A percentile compares a stretch with the other conserved stretches of the same genome.
These are phyloP conservation scores for Styela plicata DNA, from an alignment of 23 tunicate genomes.

Conservation along the genomic window DNA sequence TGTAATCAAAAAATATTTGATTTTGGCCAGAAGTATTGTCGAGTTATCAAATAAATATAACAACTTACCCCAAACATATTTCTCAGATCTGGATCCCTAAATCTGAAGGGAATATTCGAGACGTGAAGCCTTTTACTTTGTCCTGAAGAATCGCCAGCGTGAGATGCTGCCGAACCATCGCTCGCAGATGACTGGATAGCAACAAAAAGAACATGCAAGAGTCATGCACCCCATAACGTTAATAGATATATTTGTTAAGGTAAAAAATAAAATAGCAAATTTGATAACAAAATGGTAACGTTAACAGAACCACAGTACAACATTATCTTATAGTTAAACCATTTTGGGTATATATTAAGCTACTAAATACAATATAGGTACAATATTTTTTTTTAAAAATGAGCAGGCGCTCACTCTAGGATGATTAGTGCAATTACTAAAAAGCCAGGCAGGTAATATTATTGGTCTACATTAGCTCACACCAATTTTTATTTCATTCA, in stretches of 20 bases:
- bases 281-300: not conserved
- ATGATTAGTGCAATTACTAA: constrained; percentile 40
- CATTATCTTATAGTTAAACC: too few species aligned
- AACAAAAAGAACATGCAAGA: constrained; percentile 5
- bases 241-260: not conserved
- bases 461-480: constrained; percentile 17
- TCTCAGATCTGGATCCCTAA: constrained; percentile 90
- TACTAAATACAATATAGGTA: too few species aligned
- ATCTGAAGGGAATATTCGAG: constrained; percentile 98
- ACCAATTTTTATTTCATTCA: constrained; percentile 2
- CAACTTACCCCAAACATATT: constrained; percentile 95
- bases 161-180: constrained; percentile 21
- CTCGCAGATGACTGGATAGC: constrained; percentile 19
- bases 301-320: not conserved
- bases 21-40: too few species aligned
- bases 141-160: constrained; percentile 38
- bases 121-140: constrained; percentile 94
- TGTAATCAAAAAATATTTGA: too few species aligned
- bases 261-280: too few species aligned
- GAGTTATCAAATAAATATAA: not conserved
- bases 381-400: too few species aligned
- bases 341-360: too few species aligned
- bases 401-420: not conserved
- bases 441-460: constrained; percentile 35
- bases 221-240: not conserved